Percentiles rank a stretch among this genome's conserved stretches.
Evolutionary conservation across 2,113 vertebrate genomes (phyloP).

Genomic region (Rhabdornis inornatus): DNA sequence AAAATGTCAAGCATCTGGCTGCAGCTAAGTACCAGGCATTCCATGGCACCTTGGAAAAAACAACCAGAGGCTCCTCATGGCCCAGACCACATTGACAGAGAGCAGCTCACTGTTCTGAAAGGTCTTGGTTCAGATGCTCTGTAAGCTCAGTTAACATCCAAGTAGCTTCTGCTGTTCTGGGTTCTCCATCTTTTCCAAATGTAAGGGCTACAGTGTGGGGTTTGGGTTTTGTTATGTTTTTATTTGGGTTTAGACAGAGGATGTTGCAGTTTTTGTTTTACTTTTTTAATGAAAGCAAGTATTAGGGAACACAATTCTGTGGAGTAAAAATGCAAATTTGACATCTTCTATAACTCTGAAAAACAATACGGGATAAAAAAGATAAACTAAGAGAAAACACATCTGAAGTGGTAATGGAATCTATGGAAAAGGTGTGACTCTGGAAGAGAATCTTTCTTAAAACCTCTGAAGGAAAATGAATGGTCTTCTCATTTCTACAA

Average conservation of each 20-base stretch:
- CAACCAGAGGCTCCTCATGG: neutral
- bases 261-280: neutral
- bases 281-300: neutral
- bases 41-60: neutral
- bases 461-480: neutral
- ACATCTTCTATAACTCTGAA: neutral
- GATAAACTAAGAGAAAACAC: neutral
- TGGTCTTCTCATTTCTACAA: neutral
- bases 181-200: neutral
- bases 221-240: neutral
- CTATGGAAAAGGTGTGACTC: neutral
- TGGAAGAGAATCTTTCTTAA: neutral
- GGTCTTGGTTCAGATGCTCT: neutral
- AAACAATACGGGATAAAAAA: neutral
- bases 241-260: neutral
- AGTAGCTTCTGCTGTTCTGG: neutral
- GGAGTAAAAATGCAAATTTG: neutral
- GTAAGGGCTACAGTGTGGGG: rapidly evolving
- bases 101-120: neutral
- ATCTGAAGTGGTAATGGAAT: neutral
- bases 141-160: neutral
- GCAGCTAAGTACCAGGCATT: neutral
- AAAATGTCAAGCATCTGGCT: neutral
- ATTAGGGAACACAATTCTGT: neutral
- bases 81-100: neutral